Conservation (phyloP, 2,797 vertebrate genomes). For the Acrossocheilus fasciatus region DNA sequence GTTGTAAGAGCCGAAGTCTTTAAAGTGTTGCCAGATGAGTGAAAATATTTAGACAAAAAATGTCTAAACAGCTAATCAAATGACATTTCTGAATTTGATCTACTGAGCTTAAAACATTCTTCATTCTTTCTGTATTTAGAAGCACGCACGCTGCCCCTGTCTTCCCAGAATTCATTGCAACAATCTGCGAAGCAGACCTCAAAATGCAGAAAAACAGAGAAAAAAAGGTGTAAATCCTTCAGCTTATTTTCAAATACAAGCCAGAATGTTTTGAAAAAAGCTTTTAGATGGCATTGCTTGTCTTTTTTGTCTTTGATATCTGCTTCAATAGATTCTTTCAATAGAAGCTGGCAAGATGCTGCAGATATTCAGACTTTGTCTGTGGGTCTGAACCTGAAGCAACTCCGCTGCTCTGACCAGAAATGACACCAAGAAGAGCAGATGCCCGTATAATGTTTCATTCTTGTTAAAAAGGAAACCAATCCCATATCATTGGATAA, state of each 20-base stretch:
- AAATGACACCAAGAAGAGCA: conserved; percentile 42
- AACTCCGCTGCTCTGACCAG: neutral
- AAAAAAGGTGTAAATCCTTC: conserved; percentile 82
- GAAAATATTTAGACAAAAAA: conserved; percentile 72
- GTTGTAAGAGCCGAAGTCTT: conserved; percentile 69
- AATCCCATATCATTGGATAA: neutral
- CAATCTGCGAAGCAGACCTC: conserved; percentile 85
- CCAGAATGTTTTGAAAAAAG: conserved; percentile 78
- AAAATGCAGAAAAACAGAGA: conserved; percentile 79
- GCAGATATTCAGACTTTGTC: conserved; percentile 57
- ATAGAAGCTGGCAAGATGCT: conserved; percentile 62
- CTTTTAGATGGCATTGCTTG: conserved; percentile 76
- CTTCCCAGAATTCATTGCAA: conserved; percentile 83
- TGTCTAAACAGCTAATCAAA: conserved; percentile 77
- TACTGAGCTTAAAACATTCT: conserved; percentile 81
- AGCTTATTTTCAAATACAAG: conserved; percentile 62
- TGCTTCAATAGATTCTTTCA: conserved; percentile 76
- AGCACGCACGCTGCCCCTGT: conserved; percentile 81
- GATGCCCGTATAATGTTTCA: neutral
- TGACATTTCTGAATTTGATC: conserved; percentile 83
- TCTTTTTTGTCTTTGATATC: conserved; percentile 81
- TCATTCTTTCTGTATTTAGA: conserved; percentile 81
- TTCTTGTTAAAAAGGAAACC: conserved; percentile 18
- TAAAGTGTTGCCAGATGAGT: conserved; percentile 76
- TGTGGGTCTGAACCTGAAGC: conserved; percentile 48